Percentiles rank a stretch among this genome's conserved stretches.
Evolutionary conservation across 2,113 vertebrate genomes (phyloP).

Genomic region (Pluvialis apricaria): DNA sequence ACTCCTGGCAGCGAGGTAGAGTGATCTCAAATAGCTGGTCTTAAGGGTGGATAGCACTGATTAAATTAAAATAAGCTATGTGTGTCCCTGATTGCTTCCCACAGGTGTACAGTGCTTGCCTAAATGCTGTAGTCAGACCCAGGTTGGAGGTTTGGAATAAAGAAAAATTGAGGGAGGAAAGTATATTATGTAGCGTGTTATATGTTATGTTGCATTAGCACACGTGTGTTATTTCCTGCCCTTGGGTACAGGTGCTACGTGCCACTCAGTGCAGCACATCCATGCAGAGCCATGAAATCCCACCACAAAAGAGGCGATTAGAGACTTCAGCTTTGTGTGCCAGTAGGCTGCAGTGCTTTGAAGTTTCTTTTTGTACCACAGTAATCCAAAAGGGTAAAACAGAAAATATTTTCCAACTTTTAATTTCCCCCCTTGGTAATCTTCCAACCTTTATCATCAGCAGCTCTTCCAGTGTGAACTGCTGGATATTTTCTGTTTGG

Average conservation of each 20-base stretch:
- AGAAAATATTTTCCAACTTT: neutral
- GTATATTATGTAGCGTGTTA: neutral
- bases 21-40: neutral
- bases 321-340: neutral
- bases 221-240: neutral
- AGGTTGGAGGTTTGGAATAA: neutral
- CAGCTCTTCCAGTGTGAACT: neutral
- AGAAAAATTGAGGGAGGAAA: neutral
- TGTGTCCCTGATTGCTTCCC: neutral
- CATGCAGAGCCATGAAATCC: neutral
- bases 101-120: neutral
- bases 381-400: neutral
- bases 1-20: neutral
- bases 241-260: accelerated
- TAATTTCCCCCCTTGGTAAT: neutral
- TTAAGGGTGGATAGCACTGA: neutral
- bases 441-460: neutral
- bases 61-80: neutral
- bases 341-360: neutral
- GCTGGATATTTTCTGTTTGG: neutral
- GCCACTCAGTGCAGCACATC: neutral
- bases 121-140: neutral
- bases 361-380: neutral
- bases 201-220: neutral
- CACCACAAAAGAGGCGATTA: neutral